These are phyloP conservation scores for Nasonovia ribisnigri DNA, from an alignment of 2,888 invertebrate species.

Conservation along the genomic window DNA sequence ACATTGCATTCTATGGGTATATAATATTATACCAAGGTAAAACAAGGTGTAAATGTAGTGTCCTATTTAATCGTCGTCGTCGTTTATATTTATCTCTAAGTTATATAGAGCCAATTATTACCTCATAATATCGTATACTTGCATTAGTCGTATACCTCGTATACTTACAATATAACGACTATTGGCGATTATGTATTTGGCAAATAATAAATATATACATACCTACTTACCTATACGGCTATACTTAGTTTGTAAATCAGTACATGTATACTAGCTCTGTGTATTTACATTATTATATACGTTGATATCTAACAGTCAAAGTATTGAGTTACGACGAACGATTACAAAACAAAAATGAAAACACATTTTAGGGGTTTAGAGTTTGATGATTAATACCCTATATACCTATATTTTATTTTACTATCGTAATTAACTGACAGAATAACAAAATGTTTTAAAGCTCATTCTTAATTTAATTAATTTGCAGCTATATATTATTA, in stretches of 20 bases:
- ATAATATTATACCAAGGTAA: not conserved
- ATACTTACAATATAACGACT: not conserved
- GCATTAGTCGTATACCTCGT: not conserved
- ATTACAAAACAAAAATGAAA: not conserved
- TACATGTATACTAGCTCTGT: not conserved
- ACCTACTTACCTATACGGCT: no score
- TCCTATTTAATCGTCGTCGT: not conserved
- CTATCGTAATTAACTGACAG: not conserved
- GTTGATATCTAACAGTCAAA: not conserved
- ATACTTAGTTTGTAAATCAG: not conserved
- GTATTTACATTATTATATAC: not conserved
- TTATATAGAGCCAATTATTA: not conserved
- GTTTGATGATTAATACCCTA: not conserved
- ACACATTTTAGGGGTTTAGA: not conserved
- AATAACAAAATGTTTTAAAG: not conserved
- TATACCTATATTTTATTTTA: not conserved
- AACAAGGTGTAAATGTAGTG: not conserved
- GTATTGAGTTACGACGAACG: not conserved
- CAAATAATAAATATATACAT: not conserved
- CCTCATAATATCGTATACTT: not conserved
- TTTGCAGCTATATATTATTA: not conserved
- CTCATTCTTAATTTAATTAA: not conserved
- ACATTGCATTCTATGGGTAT: not conserved
- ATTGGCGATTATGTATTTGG: not conserved
- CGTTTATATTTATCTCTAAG: not conserved